Evolutionary conservation across 2,888 invertebrate genomes (phyloP).

Genomic region (Therioaphis trifolii): DNA sequence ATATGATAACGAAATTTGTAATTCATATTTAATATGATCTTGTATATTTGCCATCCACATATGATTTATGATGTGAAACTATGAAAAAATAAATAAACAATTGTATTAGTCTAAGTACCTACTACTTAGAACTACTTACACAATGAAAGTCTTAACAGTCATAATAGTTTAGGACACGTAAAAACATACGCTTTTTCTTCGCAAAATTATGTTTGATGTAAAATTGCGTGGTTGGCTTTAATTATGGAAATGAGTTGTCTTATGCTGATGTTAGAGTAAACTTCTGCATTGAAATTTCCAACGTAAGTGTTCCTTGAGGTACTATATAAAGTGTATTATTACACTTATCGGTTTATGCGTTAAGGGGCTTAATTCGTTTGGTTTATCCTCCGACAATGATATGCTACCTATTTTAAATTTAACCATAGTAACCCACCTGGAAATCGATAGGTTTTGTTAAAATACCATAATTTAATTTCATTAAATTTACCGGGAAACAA

Average conservation of each 20-base stretch:
- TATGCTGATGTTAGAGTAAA: not conserved
- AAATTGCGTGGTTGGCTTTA: not conserved
- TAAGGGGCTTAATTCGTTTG: not conserved
- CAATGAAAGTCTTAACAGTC: no score
- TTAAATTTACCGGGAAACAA: not conserved
- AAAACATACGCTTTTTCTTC: no score
- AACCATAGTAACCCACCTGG: not conserved
- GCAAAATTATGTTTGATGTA: not conserved
- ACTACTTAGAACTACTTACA: no score
- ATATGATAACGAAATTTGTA: no score
- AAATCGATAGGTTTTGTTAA: not conserved
- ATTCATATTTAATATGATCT: no score
- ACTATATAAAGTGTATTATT: not conserved
- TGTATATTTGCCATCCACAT: no score
- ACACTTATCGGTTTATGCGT: not conserved
- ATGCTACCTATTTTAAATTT: not conserved
- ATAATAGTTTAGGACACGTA: no score
- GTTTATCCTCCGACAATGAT: not conserved
- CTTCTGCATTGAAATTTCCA: not conserved
- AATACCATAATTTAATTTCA: no score
- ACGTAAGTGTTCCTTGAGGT: not conserved
- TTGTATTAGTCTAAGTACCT: no score
- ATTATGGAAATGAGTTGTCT: not conserved
- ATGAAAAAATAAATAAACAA: no score
- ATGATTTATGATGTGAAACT: no score